Evolutionary conservation across 2,113 vertebrate genomes (phyloP).

Genomic region (Thymallus thymallus): DNA sequence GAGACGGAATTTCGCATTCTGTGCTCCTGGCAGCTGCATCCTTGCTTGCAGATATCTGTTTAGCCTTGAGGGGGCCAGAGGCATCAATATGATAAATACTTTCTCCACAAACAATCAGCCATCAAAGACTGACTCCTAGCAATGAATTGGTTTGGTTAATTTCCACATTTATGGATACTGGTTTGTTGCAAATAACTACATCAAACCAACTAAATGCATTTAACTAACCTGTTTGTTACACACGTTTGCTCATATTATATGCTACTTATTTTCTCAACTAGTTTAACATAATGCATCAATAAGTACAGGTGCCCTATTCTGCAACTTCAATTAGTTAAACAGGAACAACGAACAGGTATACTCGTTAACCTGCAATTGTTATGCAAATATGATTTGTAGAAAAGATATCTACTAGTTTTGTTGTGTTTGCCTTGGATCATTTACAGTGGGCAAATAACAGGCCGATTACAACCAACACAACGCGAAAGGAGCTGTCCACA

Average conservation of each 20-base stretch:
- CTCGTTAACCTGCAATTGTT: too few species aligned
- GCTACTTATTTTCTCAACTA: too few species aligned
- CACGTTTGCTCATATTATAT: too few species aligned
- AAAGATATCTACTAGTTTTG: not conserved
- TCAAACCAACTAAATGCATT: not conserved
- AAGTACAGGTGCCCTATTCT: too few species aligned
- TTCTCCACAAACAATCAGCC: not conserved
- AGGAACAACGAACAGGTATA: too few species aligned
- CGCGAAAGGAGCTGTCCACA: not conserved
- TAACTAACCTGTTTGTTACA: not conserved
- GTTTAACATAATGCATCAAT: too few species aligned
- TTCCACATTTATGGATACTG: not conserved
- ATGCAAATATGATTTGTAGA: not conserved
- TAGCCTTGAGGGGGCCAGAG: not conserved
- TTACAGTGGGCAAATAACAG: too few species aligned
- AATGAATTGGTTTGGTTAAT: not conserved
- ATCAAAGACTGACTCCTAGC: not conserved
- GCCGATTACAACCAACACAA: too few species aligned
- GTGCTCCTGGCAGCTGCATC: constrained; percentile 4
- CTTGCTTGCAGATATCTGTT: constrained; percentile 1
- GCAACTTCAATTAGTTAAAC: too few species aligned
- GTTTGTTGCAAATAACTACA: not conserved
- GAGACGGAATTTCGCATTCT: constrained; percentile 4
- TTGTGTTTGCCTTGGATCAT: not conserved
- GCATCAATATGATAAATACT: not conserved